These are phyloP conservation scores for Sus cebifrons DNA, from an alignment of 2,797 vertebrate genomes.

Conservation along the genomic window DNA sequence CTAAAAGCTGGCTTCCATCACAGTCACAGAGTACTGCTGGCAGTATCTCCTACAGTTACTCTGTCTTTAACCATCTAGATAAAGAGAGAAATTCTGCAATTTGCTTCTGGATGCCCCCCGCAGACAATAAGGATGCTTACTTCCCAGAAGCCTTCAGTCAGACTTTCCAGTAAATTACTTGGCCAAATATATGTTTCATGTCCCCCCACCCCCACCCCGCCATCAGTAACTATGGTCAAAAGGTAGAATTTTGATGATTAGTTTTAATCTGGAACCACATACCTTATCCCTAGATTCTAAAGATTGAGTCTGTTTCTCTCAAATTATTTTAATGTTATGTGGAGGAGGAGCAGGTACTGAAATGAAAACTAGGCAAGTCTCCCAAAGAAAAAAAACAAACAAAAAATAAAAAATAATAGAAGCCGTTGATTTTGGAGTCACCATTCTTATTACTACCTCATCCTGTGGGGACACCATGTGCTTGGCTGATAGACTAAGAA, in stretches of 20 bases:
- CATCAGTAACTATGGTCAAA: not conserved
- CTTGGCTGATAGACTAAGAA: not conserved
- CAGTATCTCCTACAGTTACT: not conserved
- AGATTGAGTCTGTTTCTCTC: not conserved
- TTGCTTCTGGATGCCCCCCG: constrained; percentile 58
- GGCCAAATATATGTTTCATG: constrained; percentile 1
- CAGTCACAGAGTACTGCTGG: not conserved
- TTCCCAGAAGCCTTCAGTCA: constrained; percentile 20
- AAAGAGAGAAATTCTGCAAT: constrained; percentile 28
- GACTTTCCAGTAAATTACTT: constrained; percentile 54
- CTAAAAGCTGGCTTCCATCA: not conserved
- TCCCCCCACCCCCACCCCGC: not conserved
- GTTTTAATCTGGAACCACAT: not conserved
- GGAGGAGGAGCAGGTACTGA: not conserved
- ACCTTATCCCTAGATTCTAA: not conserved
- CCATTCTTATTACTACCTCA: not conserved
- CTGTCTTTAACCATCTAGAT: not conserved
- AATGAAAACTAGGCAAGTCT: constrained; percentile 20
- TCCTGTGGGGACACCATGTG: not conserved
- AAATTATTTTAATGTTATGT: not conserved
- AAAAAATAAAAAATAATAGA: not conserved
- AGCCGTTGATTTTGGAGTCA: not conserved
- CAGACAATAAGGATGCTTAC: constrained; percentile 29
- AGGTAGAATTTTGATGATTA: not conserved
- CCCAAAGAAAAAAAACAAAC: not conserved